Conservation (phyloP, 2,113 vertebrate species). For the Lethenteron camtschaticum region DNA sequence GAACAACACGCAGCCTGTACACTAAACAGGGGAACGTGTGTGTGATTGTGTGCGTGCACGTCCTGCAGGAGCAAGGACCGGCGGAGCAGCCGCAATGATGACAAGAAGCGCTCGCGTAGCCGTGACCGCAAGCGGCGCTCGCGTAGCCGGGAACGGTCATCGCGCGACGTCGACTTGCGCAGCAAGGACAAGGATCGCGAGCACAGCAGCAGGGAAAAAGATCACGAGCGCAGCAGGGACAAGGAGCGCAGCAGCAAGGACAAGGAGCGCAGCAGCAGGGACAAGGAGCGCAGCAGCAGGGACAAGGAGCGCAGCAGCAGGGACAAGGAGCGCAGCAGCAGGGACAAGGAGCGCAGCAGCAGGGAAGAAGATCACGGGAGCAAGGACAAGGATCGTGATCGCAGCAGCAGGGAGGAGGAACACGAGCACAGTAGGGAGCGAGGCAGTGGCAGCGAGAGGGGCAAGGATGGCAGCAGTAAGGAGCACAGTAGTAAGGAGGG, state of each 20-base stretch:
- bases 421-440: too few species aligned
- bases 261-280: not conserved
- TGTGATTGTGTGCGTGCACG: not conserved
- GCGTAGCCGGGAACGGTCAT: not conserved
- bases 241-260: not conserved
- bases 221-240: not conserved
- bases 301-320: not conserved
- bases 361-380: not conserved
- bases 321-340: not conserved
- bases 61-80: not conserved
- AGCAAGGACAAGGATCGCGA: constrained; percentile 1
- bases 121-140: constrained; percentile 2
- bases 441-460: too few species aligned
- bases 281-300: not conserved
- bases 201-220: not conserved
- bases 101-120: not conserved
- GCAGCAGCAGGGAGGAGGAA: not conserved
- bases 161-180: not conserved
- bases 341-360: not conserved
- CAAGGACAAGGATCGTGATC: not conserved
- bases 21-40: too few species aligned
- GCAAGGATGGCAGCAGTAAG: too few species aligned
- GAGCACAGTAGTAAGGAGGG: too few species aligned
- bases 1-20: not conserved
- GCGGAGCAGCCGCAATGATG: not conserved